These are phyloP conservation scores for Theristicus caerulescens DNA, from an alignment of 2,113 vertebrate genomes.

Conservation along the genomic window DNA sequence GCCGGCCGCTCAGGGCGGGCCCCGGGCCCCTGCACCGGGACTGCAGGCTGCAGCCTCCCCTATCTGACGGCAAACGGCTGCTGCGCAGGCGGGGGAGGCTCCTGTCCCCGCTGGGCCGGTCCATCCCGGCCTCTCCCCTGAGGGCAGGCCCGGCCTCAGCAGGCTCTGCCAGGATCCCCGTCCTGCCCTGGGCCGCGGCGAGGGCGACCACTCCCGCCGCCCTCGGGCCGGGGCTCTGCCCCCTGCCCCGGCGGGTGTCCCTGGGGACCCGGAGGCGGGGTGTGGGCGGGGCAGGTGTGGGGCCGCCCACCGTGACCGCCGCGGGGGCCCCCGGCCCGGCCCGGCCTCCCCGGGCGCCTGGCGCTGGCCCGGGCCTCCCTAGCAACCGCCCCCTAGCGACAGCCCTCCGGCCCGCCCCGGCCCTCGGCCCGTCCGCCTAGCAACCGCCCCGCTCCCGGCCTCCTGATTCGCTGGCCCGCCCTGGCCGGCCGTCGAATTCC, in stretches of 20 bases:
- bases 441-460: constrained; percentile 4
- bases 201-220: accelerated
- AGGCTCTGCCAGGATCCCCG: too few relatives aligned
- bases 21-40: background rate
- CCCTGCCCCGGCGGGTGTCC: too few relatives aligned
- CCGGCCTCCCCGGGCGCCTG: background rate
- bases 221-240: background rate
- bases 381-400: constrained; percentile 16
- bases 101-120: background rate
- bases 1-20: background rate
- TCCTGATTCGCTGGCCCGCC: constrained; percentile 11
- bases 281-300: background rate
- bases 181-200: too few relatives aligned
- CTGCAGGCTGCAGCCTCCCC: background rate
- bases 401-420: background rate
- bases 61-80: background rate
- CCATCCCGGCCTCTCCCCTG: too few relatives aligned
- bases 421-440: background rate
- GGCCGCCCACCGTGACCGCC: accelerated
- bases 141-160: background rate
- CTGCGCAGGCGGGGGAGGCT: background rate
- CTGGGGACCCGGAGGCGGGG: background rate
- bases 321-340: background rate
- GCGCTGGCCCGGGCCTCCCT: background rate
- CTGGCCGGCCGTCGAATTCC: background rate